Evolutionary conservation across 1,140 invertebrate genomes (phyloP), one percentile per base, ranked within the genome.

Genomic region (Linepithema humile): DNA sequence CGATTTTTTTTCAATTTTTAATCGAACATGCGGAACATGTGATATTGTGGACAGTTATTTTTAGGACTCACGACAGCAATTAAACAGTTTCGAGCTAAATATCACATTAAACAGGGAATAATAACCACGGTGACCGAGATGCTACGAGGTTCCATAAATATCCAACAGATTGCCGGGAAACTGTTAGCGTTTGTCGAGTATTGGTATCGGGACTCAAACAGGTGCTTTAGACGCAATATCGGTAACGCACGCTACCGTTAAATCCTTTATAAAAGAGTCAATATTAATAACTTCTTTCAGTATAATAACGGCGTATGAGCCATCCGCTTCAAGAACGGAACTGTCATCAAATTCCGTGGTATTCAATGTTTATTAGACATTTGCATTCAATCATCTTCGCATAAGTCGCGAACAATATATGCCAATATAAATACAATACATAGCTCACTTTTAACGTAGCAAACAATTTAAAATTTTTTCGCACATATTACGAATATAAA

Each of bases 81-180:
- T 3, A 55, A 84, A 43, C 26, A 85, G n/a, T 82, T 90, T 26
- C 85, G 65, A 43, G 32, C 45, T 50, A 85, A 85, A 40, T 88
- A 84, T 62, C 83, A 74, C 50, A 82, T 60, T 45, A 84, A 87
- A 45, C 74, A 88, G 5, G 69, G 83, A 35, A 84, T 89, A 65
- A 89, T 89, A 45, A 62, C 85, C 10, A 65, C 78, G 45, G 72
- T 89, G 35, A 83, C 75, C 7, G 55, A 74, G 29, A 77, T 77
- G 43, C 50, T 90, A 10, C 80, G 62, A 59, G 65, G 82, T 70
- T 75, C 62, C 5, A 69, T 60, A 15, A 77, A 84, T 32, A 59
- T 85, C 50, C 85, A 83, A 45, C 64, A 85, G 23, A 83, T 90
- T 12, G 57, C 38, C 2, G 55, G 72, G 12, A 87, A 75, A 35